Conservation (phyloP, 2,797 vertebrate species). For the Phrynocephalus guinanensis region DNA sequence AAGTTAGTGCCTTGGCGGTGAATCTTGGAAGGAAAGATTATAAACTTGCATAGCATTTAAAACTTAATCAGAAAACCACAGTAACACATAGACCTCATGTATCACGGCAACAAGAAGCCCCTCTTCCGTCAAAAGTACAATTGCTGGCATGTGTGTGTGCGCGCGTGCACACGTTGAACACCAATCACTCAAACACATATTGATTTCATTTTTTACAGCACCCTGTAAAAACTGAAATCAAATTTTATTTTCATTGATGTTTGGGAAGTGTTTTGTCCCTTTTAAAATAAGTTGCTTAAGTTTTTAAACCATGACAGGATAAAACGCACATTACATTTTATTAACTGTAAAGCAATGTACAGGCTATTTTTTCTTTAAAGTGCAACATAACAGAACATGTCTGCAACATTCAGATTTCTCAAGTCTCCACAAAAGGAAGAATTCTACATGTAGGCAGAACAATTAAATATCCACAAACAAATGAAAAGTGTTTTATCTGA, state of each 20-base stretch:
- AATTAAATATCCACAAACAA: constrained; percentile 15
- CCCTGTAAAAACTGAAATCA: constrained; percentile 44
- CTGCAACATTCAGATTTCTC: constrained; percentile 72
- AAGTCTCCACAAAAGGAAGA: constrained; percentile 62
- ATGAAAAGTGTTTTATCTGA: constrained; percentile 41
- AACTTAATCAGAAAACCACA: constrained; percentile 38
- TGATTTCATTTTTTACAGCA: too few relatives aligned
- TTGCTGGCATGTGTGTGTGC: background rate
- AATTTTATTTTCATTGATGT: constrained; percentile 30
- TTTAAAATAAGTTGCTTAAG: constrained; percentile 57
- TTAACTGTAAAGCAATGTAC: constrained; percentile 77
- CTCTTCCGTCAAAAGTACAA: constrained; percentile 41
- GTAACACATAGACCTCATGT: constrained; percentile 29
- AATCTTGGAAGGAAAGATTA: constrained; percentile 46
- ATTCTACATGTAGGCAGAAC: constrained; percentile 50
- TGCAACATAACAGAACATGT: constrained; percentile 77
- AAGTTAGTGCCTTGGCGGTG: background rate
- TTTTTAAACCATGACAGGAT: constrained; percentile 66
- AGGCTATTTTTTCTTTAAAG: constrained; percentile 77
- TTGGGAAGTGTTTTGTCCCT: constrained; percentile 59
- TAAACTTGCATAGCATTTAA: constrained; percentile 38
- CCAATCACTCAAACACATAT: constrained; percentile 14
- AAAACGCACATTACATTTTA: constrained; percentile 70
- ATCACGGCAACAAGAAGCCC: constrained; percentile 49
- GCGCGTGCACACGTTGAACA: constrained; percentile 39